These are phyloP conservation scores for Lordiphosa fenestrarum DNA, from an alignment of 2,888 invertebrate species.

Conservation along the genomic window DNA sequence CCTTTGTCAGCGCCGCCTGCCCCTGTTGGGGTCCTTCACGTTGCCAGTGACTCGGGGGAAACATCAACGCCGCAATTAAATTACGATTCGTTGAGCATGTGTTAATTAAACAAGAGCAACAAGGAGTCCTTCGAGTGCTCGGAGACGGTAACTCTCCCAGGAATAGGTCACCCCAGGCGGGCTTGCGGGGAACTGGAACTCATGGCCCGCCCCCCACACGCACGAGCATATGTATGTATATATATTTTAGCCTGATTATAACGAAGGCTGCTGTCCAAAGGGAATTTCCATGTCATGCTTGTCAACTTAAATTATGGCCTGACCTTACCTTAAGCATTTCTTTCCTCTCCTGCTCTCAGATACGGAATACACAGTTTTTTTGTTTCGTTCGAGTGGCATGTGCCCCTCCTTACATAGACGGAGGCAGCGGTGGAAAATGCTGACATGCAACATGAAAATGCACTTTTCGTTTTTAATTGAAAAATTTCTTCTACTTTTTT, in stretches of 20 bases:
- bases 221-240: conserved; percentile 38
- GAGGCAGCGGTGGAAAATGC: conserved; percentile 33
- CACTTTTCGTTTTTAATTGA: conserved; percentile 75
- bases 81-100: conserved; percentile 79
- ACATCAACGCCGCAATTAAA: conserved; percentile 70
- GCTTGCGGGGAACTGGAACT: conserved; percentile 27
- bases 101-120: conserved; percentile 76
- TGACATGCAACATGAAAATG: conserved; percentile 75
- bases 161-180: conserved; percentile 36
- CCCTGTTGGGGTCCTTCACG: conserved; percentile 16
- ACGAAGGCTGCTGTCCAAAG: conserved; percentile 57
- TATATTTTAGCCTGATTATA: conserved; percentile 71
- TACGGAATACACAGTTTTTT: conserved; percentile 2
- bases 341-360: conserved; percentile 1
- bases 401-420: conserved; percentile 10
- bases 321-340: conserved; percentile 59
- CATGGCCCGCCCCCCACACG: conserved; percentile 10
- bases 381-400: conserved; percentile 27
- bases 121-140: conserved; percentile 53
- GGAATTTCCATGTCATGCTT: conserved; percentile 71
- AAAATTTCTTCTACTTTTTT: conserved; percentile 47
- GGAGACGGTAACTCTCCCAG: conserved; percentile 33
- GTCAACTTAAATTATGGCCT: conserved; percentile 73
- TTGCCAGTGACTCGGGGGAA: conserved; percentile 33
- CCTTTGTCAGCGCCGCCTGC: no score